A percentile compares a stretch with the other conserved stretches of the same genome.
phyloP scores from a whole-genome alignment of 2,888 invertebrate genomes.

The Norana najaformis region DNA sequence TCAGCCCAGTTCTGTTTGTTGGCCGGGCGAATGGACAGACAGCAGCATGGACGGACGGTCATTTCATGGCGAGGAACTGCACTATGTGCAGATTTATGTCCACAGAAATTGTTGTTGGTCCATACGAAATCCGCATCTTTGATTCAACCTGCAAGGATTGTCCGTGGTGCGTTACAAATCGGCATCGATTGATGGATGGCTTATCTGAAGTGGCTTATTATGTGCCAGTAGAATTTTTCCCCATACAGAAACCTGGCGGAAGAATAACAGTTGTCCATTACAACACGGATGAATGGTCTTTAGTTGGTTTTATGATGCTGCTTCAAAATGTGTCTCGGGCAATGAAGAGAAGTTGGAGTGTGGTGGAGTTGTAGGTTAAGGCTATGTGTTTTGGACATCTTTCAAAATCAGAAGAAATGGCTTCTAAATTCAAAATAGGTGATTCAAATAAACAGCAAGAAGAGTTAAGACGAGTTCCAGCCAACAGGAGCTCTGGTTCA shows the following conservation, averaged over 20 bases:
- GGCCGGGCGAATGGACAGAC: neutral
- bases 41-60: neutral
- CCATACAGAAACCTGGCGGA: neutral
- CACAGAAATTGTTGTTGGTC: neutral
- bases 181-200: neutral
- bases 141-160: constrained; percentile 13
- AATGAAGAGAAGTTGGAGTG: neutral
- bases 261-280: too few relatives aligned
- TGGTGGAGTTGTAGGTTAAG: neutral
- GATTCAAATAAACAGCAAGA: neutral
- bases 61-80: neutral
- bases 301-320: neutral
- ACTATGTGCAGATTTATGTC: neutral
- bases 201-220: neutral
- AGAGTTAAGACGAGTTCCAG: neutral
- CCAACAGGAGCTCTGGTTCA: neutral
- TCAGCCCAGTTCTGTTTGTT: constrained; percentile 3
- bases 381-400: neutral
- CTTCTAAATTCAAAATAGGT: neutral
- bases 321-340: neutral
- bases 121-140: neutral
- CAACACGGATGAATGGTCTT: too few relatives aligned
- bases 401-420: neutral
- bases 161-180: neutral
- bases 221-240: neutral